Evolutionary conservation across 2,888 invertebrate genomes (phyloP).

Genomic region (Cryptus armator): DNA sequence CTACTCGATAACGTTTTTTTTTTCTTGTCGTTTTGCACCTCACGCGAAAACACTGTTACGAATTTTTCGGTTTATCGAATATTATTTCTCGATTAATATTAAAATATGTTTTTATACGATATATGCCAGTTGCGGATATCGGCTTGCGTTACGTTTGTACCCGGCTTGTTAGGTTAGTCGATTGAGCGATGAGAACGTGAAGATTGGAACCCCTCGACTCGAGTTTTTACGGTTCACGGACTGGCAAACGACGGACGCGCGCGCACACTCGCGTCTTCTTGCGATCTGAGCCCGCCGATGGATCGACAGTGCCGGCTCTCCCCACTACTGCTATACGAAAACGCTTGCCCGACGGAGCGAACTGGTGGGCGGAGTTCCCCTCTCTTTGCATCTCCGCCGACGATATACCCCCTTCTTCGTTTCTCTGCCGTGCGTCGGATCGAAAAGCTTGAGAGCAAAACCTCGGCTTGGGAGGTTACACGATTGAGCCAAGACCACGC

Average conservation of each 20-base stretch:
- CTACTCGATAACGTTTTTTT: not conserved
- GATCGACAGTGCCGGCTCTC: conserved; percentile 69
- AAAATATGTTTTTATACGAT: not conserved
- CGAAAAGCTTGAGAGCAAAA: conserved; percentile 37
- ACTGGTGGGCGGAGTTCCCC: conserved; percentile 52
- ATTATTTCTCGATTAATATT: not conserved
- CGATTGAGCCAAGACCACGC: conserved; percentile 65
- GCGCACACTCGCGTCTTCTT: conserved; percentile 81
- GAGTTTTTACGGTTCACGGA: conserved; percentile 34
- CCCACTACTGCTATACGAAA: conserved; percentile 62
- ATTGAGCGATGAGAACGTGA: not conserved
- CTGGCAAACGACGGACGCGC: conserved; percentile 71
- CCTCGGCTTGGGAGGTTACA: conserved; percentile 58
- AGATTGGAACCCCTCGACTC: not conserved
- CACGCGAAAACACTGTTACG: not conserved
- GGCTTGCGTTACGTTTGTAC: conserved; percentile 5
- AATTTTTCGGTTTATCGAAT: not conserved
- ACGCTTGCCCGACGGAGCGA: conserved; percentile 22
- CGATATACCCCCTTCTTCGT: conserved; percentile 3
- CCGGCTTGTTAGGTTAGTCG: conserved; percentile 2
- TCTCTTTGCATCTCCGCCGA: conserved; percentile 20
- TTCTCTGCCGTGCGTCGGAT: conserved; percentile 10
- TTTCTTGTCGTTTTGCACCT: not conserved
- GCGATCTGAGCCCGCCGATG: conserved; percentile 78
- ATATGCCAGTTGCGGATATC: conserved; percentile 17